Evolutionary conservation across 2,797 vertebrate species (phyloP).

Genomic region (Anas capensis): DNA sequence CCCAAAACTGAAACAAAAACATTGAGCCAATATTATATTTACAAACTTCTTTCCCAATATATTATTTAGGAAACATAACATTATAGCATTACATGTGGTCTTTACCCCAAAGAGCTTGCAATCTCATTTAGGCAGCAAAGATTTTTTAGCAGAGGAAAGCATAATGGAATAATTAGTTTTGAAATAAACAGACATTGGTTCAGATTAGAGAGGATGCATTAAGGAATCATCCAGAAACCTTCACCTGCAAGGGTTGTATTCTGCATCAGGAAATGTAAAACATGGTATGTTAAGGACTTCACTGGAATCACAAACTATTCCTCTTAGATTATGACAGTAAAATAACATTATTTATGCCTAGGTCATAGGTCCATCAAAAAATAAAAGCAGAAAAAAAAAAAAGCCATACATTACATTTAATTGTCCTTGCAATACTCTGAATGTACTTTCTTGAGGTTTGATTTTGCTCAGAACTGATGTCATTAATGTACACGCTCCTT

Average conservation of each 20-base stretch:
- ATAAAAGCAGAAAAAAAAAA: background rate
- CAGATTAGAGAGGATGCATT: conserved; percentile 36
- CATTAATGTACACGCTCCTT: background rate
- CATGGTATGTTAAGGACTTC: background rate
- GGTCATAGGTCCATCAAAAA: background rate
- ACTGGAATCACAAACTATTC: background rate
- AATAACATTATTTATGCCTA: background rate
- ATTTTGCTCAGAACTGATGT: conserved; percentile 20
- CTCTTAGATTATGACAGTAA: background rate
- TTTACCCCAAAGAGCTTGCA: conserved; percentile 34
- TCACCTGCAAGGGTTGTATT: background rate
- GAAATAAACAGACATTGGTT: conserved; percentile 30
- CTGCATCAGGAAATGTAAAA: background rate
- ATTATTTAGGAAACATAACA: conserved; percentile 44
- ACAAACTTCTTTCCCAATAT: conserved; percentile 1
- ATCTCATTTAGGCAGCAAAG: conserved; percentile 1
- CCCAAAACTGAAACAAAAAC: background rate
- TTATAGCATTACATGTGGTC: conserved; percentile 12
- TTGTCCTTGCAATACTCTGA: background rate
- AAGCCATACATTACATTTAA: background rate
- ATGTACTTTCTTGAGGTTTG: background rate
- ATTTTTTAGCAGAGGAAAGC: background rate
- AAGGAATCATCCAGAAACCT: conserved; percentile 44
- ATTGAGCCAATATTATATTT: conserved; percentile 33
- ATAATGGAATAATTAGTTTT: conserved; percentile 35